Base-by-base conservation (phyloP, 2,113 vertebrate species). In the Phalacrocorax pelagicus region DNA sequence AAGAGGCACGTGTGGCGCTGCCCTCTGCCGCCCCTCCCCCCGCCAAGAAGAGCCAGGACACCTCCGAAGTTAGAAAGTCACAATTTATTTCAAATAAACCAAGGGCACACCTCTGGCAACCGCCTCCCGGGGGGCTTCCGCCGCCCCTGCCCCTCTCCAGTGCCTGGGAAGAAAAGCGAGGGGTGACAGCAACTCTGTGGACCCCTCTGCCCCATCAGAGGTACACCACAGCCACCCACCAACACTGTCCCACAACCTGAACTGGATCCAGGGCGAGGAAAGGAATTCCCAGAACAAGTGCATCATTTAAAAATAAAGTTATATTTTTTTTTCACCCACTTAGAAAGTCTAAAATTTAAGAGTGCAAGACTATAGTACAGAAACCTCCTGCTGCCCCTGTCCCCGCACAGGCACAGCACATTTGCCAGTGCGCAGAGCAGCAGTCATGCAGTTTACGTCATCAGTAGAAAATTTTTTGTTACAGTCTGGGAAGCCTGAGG, bases 41-140 rank as follows among this genome's bases (percentile, higher is more conserved):
- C 14, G 42, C 42, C 52, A 57, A 97, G 17, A 96, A 96, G 30
- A 97, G 91, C 67, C 78, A 7, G 71, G 73, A 92, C 81, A 54
- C 36, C 27, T 94, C 96, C 92, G 67, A 88, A 94, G 97, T 97
- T 95, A 98, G 95, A 98, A 98, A 98, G 90, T 97, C 96, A 97
- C 94, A 80, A 83, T 98, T 98, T 98, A 98, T 98, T 98, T 97
- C 96, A 83, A 98, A 97, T 97, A 97, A 98, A 96, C 91, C 95
- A 90, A 85, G 97, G 96, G 91, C 93, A 47, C 95, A 80, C 69
- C 89, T 88, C 94, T 80, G 90, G 92, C 62, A 90, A 84, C 44
- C 70, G 47, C 34, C 81, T 81, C 93, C 81, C 72, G 75, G 92
- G 97, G 88, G 91, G 89, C 73, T 94, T 95, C 92, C 40, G 65